These are phyloP conservation scores for Drosophila histrio DNA, from an alignment of 2,888 invertebrate genomes.

Conservation along the genomic window DNA sequence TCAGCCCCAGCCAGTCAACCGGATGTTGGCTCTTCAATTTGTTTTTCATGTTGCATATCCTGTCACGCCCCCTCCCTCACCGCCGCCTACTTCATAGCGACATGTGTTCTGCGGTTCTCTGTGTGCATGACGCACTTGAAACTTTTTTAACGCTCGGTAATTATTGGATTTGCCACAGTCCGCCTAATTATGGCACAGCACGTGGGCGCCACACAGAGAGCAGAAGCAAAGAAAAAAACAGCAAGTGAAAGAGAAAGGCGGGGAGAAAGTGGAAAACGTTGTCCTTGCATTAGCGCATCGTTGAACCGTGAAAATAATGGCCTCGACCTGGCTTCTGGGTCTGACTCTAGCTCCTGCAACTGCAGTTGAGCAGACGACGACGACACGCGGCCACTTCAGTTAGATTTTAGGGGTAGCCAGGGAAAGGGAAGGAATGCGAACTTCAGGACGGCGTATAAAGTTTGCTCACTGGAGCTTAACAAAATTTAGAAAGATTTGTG, in stretches of 20 bases:
- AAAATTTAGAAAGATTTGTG: constrained; percentile 14
- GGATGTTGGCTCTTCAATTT: constrained; percentile 79
- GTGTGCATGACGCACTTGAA: constrained; percentile 60
- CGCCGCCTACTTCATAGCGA: constrained; percentile 14
- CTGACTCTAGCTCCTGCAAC: background rate
- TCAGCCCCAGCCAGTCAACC: constrained; percentile 34
- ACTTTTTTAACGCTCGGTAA: constrained; percentile 72
- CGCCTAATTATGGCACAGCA: constrained; percentile 66
- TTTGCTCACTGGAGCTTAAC: constrained; percentile 12
- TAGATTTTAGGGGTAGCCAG: background rate
- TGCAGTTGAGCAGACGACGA: constrained; percentile 16
- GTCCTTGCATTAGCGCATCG: constrained; percentile 65
- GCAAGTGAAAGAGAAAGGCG: background rate
- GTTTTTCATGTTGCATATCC: constrained; percentile 78
- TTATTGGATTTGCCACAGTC: constrained; percentile 70
- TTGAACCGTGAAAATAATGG: constrained; percentile 67
- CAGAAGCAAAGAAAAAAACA: background rate
- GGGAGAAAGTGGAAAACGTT: constrained; percentile 39
- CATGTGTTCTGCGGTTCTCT: constrained; percentile 68
- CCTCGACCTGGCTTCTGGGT: constrained; percentile 30
- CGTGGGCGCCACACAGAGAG: constrained; percentile 45
- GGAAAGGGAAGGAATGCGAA: background rate
- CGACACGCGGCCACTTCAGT: constrained; percentile 45
- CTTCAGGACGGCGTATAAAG: background rate
- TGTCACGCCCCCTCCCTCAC: constrained; percentile 35